These are phyloP conservation scores for pig (Sus scrofa) DNA, from an alignment of 2,113 vertebrate genomes.

Conservation along the genomic window DNA sequence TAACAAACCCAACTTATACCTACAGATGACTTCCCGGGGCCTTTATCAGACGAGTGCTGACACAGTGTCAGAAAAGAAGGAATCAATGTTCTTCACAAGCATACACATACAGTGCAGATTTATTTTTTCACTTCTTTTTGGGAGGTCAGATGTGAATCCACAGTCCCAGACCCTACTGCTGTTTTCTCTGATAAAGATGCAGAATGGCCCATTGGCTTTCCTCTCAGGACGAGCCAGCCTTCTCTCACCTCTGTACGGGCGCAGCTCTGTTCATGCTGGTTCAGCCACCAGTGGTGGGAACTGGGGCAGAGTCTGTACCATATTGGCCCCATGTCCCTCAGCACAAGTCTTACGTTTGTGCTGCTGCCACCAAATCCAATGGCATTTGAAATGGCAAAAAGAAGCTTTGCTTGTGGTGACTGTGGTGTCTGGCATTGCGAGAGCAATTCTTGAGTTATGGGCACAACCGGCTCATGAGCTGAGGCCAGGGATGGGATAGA, in stretches of 20 bases:
- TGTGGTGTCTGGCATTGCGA: conserved; percentile 53
- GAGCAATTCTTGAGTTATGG: conserved; percentile 58
- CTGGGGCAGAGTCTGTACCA: neutral
- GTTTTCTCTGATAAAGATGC: neutral
- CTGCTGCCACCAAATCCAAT: neutral
- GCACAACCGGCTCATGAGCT: conserved; percentile 55
- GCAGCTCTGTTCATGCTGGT: neutral
- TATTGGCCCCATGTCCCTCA: neutral
- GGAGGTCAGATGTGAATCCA: neutral
- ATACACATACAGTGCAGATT: neutral
- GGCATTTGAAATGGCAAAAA: conserved; percentile 2
- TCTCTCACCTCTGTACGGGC: neutral
- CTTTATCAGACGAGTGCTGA: neutral
- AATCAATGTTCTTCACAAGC: neutral
- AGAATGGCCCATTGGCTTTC: neutral
- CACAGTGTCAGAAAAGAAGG: neutral
- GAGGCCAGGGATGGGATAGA: conserved; percentile 61
- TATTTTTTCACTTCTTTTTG: neutral
- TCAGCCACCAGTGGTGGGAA: neutral
- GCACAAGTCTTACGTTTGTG: conserved; percentile 18
- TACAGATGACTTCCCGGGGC: neutral
- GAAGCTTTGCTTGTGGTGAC: conserved; percentile 60
- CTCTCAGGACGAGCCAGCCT: neutral
- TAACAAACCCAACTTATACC: neutral
- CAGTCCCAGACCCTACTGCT: neutral